Evolutionary conservation across 2,113 vertebrate genomes (phyloP).

Genomic region (Plecotus auritus): DNA sequence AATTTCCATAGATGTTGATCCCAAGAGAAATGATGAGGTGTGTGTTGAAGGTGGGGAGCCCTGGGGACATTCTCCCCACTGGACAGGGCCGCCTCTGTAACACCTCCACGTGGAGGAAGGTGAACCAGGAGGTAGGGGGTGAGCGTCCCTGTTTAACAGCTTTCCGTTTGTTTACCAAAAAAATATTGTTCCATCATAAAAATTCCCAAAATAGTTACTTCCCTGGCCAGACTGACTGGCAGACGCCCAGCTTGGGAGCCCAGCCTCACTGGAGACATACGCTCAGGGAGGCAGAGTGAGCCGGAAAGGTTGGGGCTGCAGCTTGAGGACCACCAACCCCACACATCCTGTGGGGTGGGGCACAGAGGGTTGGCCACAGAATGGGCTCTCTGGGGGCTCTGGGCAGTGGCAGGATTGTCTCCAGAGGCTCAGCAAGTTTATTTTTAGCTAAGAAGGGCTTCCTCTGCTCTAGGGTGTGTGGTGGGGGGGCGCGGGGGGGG

Average conservation of each 20-base stretch:
- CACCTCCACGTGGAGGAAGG: constrained; percentile 69
- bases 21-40: constrained; percentile 66
- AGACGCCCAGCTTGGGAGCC: constrained; percentile 80
- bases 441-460: constrained; percentile 48
- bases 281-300: constrained; percentile 62
- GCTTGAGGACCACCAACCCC: constrained; percentile 58
- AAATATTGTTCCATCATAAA: constrained; percentile 89
- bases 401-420: background rate
- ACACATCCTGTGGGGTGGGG: constrained; percentile 9
- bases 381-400: background rate
- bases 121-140: constrained; percentile 78
- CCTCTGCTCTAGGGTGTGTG: background rate
- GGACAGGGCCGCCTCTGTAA: constrained; percentile 81
- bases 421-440: background rate
- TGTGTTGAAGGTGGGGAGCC: background rate
- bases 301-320: constrained; percentile 67
- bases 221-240: constrained; percentile 84
- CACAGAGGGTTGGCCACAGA: background rate
- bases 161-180: constrained; percentile 85
- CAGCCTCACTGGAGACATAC: constrained; percentile 62
- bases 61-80: constrained; percentile 58
- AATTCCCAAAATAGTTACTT: constrained; percentile 86
- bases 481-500: too few species aligned
- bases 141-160: constrained; percentile 83
- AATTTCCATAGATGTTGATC: constrained; percentile 63